These are phyloP conservation scores for Nothoprocta perdicaria DNA, from an alignment of 2,113 vertebrate species.

Conservation along the genomic window DNA sequence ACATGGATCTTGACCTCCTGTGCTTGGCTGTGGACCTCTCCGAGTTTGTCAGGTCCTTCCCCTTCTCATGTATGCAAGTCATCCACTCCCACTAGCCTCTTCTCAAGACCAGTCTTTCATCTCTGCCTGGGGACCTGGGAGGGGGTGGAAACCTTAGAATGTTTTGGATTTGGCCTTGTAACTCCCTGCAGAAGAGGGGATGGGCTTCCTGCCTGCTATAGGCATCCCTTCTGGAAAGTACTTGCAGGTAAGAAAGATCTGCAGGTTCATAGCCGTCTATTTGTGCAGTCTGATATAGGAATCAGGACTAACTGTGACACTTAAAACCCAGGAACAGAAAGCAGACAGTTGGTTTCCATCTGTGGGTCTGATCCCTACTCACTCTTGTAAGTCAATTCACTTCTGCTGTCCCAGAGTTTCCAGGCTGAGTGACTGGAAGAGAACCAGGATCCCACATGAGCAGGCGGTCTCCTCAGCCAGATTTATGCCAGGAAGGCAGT, in stretches of 20 bases:
- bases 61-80: fast-evolving
- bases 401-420: background rate
- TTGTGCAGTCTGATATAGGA: background rate
- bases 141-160: background rate
- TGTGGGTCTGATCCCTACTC: background rate
- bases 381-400: conserved; percentile 3
- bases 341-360: background rate
- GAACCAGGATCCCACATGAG: no score
- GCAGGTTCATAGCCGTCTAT: background rate
- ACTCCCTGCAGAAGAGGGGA: background rate
- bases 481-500: no score
- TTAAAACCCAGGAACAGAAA: background rate
- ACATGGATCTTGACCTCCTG: background rate
- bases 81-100: background rate
- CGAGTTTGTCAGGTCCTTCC: background rate
- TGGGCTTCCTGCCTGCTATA: background rate
- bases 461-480: no score
- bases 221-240: background rate
- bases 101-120: background rate
- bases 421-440: no score
- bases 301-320: background rate
- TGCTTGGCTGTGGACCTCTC: background rate
- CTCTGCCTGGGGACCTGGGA: background rate
- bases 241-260: background rate
- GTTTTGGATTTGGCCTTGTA: background rate